Evolutionary conservation across 2,888 invertebrate species (phyloP).

Genomic region (Apodemia mormo): DNA sequence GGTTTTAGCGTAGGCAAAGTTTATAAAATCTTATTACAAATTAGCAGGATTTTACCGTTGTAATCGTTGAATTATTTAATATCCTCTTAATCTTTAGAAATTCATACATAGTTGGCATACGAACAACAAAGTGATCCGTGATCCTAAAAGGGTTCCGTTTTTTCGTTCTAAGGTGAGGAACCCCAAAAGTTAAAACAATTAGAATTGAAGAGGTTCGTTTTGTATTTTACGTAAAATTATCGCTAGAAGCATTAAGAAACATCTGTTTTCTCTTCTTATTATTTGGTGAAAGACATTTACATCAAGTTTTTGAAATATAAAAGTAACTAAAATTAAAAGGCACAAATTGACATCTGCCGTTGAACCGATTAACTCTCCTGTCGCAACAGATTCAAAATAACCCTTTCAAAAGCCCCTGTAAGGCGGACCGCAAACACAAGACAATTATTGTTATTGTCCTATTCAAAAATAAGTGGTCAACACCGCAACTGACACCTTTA

Average conservation of each 20-base stretch:
- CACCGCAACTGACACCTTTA: constrained; percentile 72
- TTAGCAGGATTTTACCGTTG: too few relatives aligned
- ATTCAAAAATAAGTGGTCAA: constrained; percentile 66
- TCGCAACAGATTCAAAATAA: constrained; percentile 49
- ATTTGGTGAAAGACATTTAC: neutral
- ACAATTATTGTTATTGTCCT: constrained; percentile 46
- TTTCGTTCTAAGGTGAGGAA: too few relatives aligned
- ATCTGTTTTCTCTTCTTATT: neutral
- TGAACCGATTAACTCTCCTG: constrained; percentile 6
- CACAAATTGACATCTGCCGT: constrained; percentile 9
- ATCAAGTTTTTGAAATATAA: neutral
- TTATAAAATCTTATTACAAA: too few relatives aligned
- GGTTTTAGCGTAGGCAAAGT: too few relatives aligned
- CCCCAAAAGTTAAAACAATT: too few relatives aligned
- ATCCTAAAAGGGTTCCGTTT: too few relatives aligned
- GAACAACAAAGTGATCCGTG: too few relatives aligned
- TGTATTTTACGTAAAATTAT: too few relatives aligned
- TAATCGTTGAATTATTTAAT: too few relatives aligned
- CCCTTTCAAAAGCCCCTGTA: constrained; percentile 45
- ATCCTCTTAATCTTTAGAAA: too few relatives aligned
- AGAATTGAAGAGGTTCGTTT: too few relatives aligned
- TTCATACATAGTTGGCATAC: too few relatives aligned
- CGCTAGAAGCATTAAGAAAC: neutral
- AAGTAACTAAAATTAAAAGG: constrained; percentile 1
- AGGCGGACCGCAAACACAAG: constrained; percentile 50